A percentile compares a stretch with the other conserved stretches of the same genome.
phyloP scores from a whole-genome alignment of 2,797 vertebrate species.

The Hippopotamyrus pictus region DNA sequence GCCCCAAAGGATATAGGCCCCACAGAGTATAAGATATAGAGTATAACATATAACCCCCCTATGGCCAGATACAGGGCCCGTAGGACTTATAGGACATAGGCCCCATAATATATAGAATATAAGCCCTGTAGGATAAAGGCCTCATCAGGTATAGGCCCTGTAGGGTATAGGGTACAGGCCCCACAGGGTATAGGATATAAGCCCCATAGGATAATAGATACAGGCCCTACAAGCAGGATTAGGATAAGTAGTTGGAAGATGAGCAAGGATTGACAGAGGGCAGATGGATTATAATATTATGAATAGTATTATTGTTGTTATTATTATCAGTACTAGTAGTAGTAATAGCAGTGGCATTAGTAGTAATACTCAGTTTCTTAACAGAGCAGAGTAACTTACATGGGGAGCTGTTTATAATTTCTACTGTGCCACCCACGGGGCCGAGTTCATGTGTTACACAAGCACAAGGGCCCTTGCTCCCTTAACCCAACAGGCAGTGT shows the following conservation, averaged over 20 bases:
- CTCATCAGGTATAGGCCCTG: neutral
- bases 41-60: neutral
- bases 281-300: neutral
- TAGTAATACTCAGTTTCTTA: neutral
- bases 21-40: neutral
- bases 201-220: neutral
- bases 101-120: neutral
- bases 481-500: constrained; percentile 49
- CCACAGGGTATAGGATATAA: neutral
- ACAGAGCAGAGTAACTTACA: neutral
- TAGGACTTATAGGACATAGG: neutral
- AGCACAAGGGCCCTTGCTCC: constrained; percentile 31
- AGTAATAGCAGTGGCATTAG: neutral
- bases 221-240: neutral
- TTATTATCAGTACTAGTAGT: neutral
- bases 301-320: neutral
- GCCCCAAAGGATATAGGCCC: neutral
- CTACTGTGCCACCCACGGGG: neutral
- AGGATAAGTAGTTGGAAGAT: neutral
- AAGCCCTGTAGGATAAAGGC: neutral
- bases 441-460: constrained; percentile 40
- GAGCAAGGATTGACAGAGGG: neutral
- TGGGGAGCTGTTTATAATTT: neutral
- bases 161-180: neutral
- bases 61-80: neutral